Evolutionary conservation across 2,113 vertebrate genomes (phyloP).

Genomic region (Hippocampus mohnikei): DNA sequence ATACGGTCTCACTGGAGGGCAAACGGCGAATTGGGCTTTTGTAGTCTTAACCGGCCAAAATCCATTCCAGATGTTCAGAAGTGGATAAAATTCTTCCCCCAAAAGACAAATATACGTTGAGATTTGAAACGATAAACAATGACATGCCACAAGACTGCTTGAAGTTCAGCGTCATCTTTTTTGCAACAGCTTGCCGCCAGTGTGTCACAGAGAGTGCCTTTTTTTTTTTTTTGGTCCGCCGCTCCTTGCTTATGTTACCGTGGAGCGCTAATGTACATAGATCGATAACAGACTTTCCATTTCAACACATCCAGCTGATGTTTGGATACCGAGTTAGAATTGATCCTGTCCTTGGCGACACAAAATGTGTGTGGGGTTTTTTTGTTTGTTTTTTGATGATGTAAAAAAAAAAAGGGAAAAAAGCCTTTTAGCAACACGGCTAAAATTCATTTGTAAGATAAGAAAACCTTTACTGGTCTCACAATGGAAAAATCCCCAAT

Average conservation of each 20-base stretch:
- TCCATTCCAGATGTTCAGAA: slow-evolving; percentile 56
- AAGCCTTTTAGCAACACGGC: slow-evolving; percentile 21
- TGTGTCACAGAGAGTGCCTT: slow-evolving; percentile 54
- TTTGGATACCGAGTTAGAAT: slow-evolving; percentile 55
- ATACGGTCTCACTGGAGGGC: slow-evolving; percentile 33
- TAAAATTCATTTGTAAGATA: slow-evolving; percentile 8
- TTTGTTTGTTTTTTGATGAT: background rate
- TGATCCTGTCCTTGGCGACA: slow-evolving; percentile 62
- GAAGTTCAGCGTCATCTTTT: slow-evolving; percentile 52
- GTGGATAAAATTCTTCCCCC: slow-evolving; percentile 41
- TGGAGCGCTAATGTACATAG: slow-evolving; percentile 66
- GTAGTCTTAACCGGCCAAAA: slow-evolving; percentile 40
- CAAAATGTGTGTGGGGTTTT: slow-evolving; percentile 40
- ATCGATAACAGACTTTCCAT: slow-evolving; percentile 73
- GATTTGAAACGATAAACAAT: slow-evolving; percentile 60
- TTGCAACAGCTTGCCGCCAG: slow-evolving; percentile 33
- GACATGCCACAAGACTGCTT: slow-evolving; percentile 55
- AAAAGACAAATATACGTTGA: slow-evolving; percentile 53
- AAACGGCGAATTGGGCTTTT: slow-evolving; percentile 28
- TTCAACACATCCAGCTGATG: slow-evolving; percentile 63
- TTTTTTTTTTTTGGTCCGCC: slow-evolving; percentile 62
- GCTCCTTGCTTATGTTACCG: slow-evolving; percentile 65
- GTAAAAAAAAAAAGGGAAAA: slow-evolving; percentile 41
- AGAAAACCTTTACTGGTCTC: too few relatives aligned
- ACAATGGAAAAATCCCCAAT: too few relatives aligned